Evolutionary conservation across 1,140 invertebrate genomes (phyloP).

Genomic region (Drosophila orena): DNA sequence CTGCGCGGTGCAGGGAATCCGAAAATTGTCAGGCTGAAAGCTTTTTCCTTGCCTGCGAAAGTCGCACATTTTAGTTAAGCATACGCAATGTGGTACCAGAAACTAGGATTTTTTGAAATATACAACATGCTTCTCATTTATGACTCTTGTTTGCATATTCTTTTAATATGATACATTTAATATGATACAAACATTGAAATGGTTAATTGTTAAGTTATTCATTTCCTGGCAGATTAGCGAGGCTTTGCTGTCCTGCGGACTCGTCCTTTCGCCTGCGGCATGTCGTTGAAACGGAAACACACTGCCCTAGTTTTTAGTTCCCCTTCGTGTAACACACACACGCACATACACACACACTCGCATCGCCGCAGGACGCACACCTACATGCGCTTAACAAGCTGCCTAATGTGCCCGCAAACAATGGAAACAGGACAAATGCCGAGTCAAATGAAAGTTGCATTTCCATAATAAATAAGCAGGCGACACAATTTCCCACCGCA

Average conservation of each 20-base stretch:
- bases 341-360: conserved; percentile 17
- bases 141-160: neutral
- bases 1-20: conserved; percentile 51
- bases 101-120: neutral
- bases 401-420: conserved; percentile 30
- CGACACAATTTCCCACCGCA: conserved; percentile 52
- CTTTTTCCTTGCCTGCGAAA: conserved; percentile 40
- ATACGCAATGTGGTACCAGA: conserved; percentile 48
- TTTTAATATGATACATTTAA: neutral
- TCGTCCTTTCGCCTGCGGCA: conserved; percentile 47
- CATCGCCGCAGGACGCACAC: conserved; percentile 10
- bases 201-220: neutral
- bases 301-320: conserved; percentile 83
- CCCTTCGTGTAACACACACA: conserved; percentile 42
- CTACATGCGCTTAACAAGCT: conserved; percentile 25
- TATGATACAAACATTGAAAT: neutral
- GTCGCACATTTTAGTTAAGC: conserved; percentile 60
- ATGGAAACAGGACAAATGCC: conserved; percentile 39
- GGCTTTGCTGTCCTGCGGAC: conserved; percentile 40
- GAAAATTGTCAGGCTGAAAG: conserved; percentile 39
- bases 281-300: conserved; percentile 77
- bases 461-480: conserved; percentile 53
- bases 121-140: neutral
- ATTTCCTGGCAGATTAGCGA: conserved; percentile 5
- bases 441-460: conserved; percentile 50